Evolutionary conservation across 64 coral and sea anemone genomes (phyloP).

Genomic region (Montipora cactus): DNA sequence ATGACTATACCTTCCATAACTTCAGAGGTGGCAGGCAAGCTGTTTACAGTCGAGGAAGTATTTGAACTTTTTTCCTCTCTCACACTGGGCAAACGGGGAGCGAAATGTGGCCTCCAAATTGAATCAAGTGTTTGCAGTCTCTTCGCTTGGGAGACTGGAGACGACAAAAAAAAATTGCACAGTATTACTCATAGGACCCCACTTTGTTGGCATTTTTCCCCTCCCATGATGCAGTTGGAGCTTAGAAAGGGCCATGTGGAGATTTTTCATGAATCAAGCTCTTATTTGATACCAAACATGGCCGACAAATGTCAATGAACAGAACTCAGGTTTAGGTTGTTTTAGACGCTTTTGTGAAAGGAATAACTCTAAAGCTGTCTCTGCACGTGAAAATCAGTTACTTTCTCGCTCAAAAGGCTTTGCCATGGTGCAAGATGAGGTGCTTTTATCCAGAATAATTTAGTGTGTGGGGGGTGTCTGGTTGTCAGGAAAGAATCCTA

Average conservation of each 20-base stretch:
- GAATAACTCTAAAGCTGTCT: conserved; percentile 48
- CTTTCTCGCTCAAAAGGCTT: conserved; percentile 52
- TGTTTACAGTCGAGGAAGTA: too few species aligned
- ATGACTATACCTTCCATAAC: too few species aligned
- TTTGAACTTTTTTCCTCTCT: too few species aligned
- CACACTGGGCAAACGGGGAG: conserved; percentile 49
- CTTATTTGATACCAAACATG: conserved; percentile 59
- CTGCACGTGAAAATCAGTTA: conserved; percentile 23
- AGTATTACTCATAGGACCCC: conserved; percentile 36
- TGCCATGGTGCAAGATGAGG: conserved; percentile 11
- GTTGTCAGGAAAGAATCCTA: conserved; percentile 62
- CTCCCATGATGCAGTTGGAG: conserved; percentile 49
- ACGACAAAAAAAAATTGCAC: conserved; percentile 14
- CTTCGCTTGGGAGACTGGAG: conserved; percentile 39
- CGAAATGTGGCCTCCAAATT: conserved; percentile 53
- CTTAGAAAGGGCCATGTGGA: conserved; percentile 19
- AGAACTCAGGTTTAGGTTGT: conserved; percentile 38
- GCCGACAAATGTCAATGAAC: conserved; percentile 49
- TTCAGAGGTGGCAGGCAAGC: too few species aligned
- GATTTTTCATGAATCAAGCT: conserved; percentile 53
- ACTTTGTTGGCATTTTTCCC: conserved; percentile 20
- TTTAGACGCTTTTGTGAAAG: conserved; percentile 35
- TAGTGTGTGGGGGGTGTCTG: conserved; percentile 18
- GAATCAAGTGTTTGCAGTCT: conserved; percentile 7
- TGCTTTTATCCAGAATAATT: conserved; percentile 3